Base-by-base conservation (phyloP, 1,140 invertebrate genomes). In the Drosophila tsacasi region DNA sequence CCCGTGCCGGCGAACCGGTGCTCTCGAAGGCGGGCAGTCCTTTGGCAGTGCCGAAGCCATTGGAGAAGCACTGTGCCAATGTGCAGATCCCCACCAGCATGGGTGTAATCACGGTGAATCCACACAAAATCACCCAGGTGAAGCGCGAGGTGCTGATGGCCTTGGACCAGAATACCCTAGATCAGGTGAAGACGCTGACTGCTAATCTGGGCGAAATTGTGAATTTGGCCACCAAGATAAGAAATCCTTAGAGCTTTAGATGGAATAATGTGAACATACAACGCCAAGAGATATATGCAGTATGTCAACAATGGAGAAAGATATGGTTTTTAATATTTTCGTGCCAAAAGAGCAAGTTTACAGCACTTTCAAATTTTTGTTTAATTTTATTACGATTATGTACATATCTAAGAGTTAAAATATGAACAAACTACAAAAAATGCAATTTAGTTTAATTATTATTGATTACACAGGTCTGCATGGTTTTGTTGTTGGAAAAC, bases 21-120 rank as follows among this genome's bases (percentile, higher is more conserved):
- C 90, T 95, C 23, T 95, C 95, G 12, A 93, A 94, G 91, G 92
- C 93, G 46, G 95, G 95, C 23, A 95, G 95, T 76, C 95, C 95
- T 0, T 76, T 95, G 4, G 91, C 95, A 27, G 93, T 95, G 0
- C 84, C 85, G 30, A 35, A 52, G 0, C 69, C 66, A 6, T 17
- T 49, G 12, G 69, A 81, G 19, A 94, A 95, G 63, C 81, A 79
- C 8, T 93, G 76, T 52, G 94, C 94, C 3, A 95, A 94, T 68
- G 92, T 95, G 2, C 95, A 94, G 83, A 95, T 95, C 23, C 95
- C 95, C 27, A 78, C 95, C 19, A 62, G 77, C 2, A 92, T 94
- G 87, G 95, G 95, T 1, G 79, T 92, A 1, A 69, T 92, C 9
- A 86, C 72, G 2, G 47, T 91, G 58, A 75, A 87, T n/a, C 79